These are phyloP conservation scores for Albula glossodonta DNA, from an alignment of 2,113 vertebrate species.

Conservation along the genomic window DNA sequence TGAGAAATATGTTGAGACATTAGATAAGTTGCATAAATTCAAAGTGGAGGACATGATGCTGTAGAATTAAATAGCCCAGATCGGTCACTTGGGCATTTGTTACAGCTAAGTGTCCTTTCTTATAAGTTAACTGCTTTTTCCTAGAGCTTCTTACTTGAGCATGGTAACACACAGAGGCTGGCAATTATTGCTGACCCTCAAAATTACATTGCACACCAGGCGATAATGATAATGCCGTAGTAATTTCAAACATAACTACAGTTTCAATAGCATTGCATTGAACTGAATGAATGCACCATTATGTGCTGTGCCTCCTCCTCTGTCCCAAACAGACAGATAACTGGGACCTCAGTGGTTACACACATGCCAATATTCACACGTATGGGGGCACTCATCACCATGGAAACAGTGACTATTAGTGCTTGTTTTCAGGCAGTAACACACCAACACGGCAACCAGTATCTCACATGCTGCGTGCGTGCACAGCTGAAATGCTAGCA, in stretches of 20 bases:
- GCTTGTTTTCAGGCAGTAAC: background rate
- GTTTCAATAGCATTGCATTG: background rate
- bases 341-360: slow-evolving; percentile 3
- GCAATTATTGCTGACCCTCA: background rate
- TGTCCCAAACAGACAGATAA: background rate
- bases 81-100: background rate
- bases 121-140: background rate
- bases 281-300: background rate
- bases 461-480: background rate
- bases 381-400: background rate
- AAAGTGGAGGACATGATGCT: background rate
- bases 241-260: background rate
- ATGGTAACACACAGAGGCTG: background rate
- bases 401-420: slow-evolving; percentile 26
- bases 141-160: background rate
- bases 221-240: background rate
- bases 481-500: background rate
- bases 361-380: slow-evolving; percentile 9
- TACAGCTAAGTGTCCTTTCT: background rate
- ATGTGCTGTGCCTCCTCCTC: background rate
- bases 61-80: background rate
- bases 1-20: background rate
- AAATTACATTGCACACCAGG: background rate
- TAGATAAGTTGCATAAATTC: background rate
- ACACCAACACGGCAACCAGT: background rate